Evolutionary conservation across 2,888 invertebrate species (phyloP), one percentile per base, ranked within the genome.

Genomic region (Exocentrus adspersus): DNA sequence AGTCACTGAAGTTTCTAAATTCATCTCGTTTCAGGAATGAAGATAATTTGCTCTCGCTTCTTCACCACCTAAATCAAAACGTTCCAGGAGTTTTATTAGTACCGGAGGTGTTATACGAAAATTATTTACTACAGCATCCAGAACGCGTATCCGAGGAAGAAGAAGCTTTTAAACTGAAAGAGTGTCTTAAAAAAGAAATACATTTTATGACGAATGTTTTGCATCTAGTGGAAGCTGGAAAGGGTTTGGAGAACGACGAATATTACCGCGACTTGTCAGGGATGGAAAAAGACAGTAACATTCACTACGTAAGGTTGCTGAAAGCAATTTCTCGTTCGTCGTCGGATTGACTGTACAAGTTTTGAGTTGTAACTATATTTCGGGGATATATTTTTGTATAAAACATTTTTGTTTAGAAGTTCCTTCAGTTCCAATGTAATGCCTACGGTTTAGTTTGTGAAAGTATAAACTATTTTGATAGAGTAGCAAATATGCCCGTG

Each of bases 41-140:
- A 32, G 75, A 79, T 1, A 83, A 83, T 77, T 72, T 85, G 0
- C 42, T 83, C 19, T 76, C 81, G 0, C 71, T 86, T 2, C 79
- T 86, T 16, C 83, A 85, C 67, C 81, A 78, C 65, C 79, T 86
- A 9, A 78, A 84, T 32, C 81, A 84, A 48, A 75, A 75, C 0
- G 75, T 86, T 2, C 83, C 84, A 1, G 70, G 80, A 6, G 77
- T 80, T 3, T 46, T 69, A 4, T 66, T 78, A 53, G 45, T 78
- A 28, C 77, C 77, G 3, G 65, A 60, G 17, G 37, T 43, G 2
- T 68, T 71, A 10, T 70, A 70, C 48, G 60, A 67, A 54, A 59
- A 56, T 17, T 65, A 66, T 48, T 16, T 64, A 17, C 46, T 62
- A 30, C 64, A 54, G 24, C 52, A 65, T 17, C 45, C 57, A 24